Evolutionary conservation across 1,140 invertebrate species (phyloP), one percentile per base, ranked within the genome.

Genomic region (Hylaeus volcanicus): DNA sequence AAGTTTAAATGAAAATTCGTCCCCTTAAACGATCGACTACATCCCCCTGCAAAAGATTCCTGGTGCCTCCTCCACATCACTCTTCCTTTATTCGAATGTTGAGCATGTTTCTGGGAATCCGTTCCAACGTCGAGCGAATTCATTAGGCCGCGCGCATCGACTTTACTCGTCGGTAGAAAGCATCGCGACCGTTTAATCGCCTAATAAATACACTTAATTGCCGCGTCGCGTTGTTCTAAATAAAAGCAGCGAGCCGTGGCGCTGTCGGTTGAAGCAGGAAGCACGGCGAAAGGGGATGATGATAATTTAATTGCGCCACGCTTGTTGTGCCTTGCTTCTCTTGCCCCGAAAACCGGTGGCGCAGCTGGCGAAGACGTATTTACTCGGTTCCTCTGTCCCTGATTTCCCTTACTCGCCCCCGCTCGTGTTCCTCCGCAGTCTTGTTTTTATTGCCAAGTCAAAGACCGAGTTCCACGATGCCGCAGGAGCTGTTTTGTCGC

Each of bases 391-490:
- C 14, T 14, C 26, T n/a, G 26, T n/a, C 55, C 43, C 0, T 15
- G 41, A 14, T 64, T 61, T 51, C 45, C 39, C 26, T 43, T 4
- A 0, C 15, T 56, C 15, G 11, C 11, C 41, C 41, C 53, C 70
- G 68, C 41, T 56, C 55, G 51, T 51, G 6, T 51, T 37, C 5
- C 39, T 5, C 0, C 14, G 6, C 43, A 39, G 68, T 61, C 71
- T 84, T 86, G 85, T 86, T 87, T 87, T 87, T 87, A 87, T 86
- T 79, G 78, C 77, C 81, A 84, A 87, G 84, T 87, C 81, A 81
- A 84, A 84, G 81, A 86, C 58, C 77, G 80, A 83, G 74, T 66
- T 74, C 14, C 74, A 69, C 43, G 61, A 72, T 76, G 63, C 85
- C 81, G 73, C 63, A 26, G 84, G 81, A 65, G 70, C 74, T 72